Evolutionary conservation across 1,140 invertebrate species (phyloP), one percentile per base, ranked within the genome.

Genomic region (Drosophila elegans): DNA sequence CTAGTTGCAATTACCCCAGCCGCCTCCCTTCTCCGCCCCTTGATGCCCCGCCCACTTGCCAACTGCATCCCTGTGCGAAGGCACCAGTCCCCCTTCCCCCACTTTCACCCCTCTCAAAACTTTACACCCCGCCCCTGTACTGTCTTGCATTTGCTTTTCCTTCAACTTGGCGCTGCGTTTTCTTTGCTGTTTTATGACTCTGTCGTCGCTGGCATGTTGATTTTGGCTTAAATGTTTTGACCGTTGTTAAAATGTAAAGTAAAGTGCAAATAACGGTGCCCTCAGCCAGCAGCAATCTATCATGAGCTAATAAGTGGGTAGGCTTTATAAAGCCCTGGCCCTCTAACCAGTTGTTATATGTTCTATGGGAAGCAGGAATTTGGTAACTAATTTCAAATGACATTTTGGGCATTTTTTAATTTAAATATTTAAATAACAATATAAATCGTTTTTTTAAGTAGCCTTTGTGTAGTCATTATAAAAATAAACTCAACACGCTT

Each of bases 191-290:
- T 71, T 71, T 71, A 71, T 71, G 68, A 57, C 64, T 71, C 68
- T 71, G 67, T 75, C 59, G 69, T 74, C 45, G 51, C 46, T 63
- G 51, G 60, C 71, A 78, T 86, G 79, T 88, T 88, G 85, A 86
- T 86, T 86, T 88, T 82, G 83, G 79, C 83, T 83, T 88, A 79
- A 88, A 86, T 86, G 83, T 86, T 86, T 88, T 83, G 78, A 83
- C 69, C 57, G 82, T 88, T 82, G 78, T 88, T 75, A 72, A 85
- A 82, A 88, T 85, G 83, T 69, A 76, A 86, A 86, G 59, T 86
- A 88, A 83, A 79, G 83, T 83, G 82, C 83, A 88, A 86, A 82
- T 86, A 86, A 76, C 79, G 83, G 78, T 77, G 82, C 83, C 79
- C 83, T 82, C 83, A 66, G 64, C 78, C 48, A 54, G 53, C 75